phyloP scores from a whole-genome alignment of 2,888 invertebrate species.

The Hesperia comma region DNA sequence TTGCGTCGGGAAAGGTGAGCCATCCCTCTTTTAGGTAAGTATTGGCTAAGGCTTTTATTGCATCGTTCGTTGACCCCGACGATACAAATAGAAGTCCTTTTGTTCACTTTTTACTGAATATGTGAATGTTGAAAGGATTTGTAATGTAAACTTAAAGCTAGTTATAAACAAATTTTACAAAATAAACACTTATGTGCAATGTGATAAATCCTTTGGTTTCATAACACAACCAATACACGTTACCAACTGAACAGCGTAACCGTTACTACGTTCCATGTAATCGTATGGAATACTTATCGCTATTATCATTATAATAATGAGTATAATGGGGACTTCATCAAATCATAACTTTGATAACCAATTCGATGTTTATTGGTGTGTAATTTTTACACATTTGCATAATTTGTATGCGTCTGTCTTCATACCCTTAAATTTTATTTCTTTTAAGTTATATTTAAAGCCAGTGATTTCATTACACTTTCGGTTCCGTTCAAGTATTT shows the following conservation, averaged over 20 bases:
- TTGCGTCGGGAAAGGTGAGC: constrained; percentile 41
- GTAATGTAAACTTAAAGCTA: too few species aligned
- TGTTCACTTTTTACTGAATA: too few species aligned
- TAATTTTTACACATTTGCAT: neutral
- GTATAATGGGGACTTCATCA: constrained; percentile 1
- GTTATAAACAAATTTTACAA: too few species aligned
- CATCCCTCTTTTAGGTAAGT: constrained; percentile 32
- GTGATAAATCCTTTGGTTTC: neutral
- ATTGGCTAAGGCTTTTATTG: constrained; percentile 33
- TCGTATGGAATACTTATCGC: neutral
- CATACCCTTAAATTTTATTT: neutral
- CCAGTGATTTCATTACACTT: too few species aligned
- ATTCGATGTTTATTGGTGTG: constrained; percentile 9
- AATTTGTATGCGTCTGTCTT: neutral
- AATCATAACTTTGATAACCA: constrained; percentile 9
- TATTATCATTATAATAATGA: constrained; percentile 17
- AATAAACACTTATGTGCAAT: too few species aligned
- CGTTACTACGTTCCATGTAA: neutral
- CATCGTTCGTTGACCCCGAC: constrained; percentile 29
- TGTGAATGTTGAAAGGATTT: too few species aligned
- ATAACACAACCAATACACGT: constrained; percentile 6
- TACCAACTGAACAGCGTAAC: neutral
- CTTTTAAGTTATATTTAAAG: too few species aligned
- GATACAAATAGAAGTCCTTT: neutral
- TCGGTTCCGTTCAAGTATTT: neutral